Percentiles rank a stretch among this genome's conserved stretches.
Evolutionary conservation across 2,797 vertebrate species (phyloP).

Genomic region (Steatocranus sp.): DNA sequence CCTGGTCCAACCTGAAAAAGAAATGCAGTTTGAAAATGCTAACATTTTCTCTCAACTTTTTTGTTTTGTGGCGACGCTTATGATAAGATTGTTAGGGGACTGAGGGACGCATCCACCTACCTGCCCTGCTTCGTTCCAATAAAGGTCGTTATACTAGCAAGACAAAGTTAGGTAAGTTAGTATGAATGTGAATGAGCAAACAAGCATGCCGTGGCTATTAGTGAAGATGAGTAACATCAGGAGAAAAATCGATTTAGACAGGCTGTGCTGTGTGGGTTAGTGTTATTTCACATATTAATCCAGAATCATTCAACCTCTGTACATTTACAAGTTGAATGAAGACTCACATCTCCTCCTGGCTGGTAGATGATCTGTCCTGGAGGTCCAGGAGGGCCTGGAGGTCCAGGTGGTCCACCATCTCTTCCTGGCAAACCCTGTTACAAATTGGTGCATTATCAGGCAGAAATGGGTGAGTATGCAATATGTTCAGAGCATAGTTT

Average conservation of each 20-base stretch:
- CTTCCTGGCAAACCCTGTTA: slow-evolving; percentile 82
- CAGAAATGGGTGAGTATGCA: background rate
- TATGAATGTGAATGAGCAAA: slow-evolving; percentile 1
- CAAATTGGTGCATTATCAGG: background rate
- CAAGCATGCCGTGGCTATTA: slow-evolving; percentile 44
- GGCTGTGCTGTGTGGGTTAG: background rate
- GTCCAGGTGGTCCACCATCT: slow-evolving; percentile 81
- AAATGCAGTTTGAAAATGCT: background rate
- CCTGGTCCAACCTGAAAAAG: slow-evolving; percentile 56
- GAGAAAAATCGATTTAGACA: background rate
- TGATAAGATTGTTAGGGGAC: background rate
- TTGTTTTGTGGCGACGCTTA: background rate
- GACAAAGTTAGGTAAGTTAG: slow-evolving; percentile 63
- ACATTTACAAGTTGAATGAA: background rate
- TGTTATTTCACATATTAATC: background rate
- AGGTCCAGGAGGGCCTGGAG: slow-evolving; percentile 85
- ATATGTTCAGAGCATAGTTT: background rate
- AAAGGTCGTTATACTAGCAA: slow-evolving; percentile 62
- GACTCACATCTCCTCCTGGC: slow-evolving; percentile 54
- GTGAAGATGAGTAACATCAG: background rate
- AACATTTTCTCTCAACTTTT: background rate
- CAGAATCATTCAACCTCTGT: background rate
- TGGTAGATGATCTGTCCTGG: slow-evolving; percentile 75
- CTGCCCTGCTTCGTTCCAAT: slow-evolving; percentile 54
- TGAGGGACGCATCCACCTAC: slow-evolving; percentile 48